Percentiles rank a stretch among this genome's conserved stretches.
Evolutionary conservation across 2,797 vertebrate species (phyloP).

Genomic region (Phrynocephalus forsythii): DNA sequence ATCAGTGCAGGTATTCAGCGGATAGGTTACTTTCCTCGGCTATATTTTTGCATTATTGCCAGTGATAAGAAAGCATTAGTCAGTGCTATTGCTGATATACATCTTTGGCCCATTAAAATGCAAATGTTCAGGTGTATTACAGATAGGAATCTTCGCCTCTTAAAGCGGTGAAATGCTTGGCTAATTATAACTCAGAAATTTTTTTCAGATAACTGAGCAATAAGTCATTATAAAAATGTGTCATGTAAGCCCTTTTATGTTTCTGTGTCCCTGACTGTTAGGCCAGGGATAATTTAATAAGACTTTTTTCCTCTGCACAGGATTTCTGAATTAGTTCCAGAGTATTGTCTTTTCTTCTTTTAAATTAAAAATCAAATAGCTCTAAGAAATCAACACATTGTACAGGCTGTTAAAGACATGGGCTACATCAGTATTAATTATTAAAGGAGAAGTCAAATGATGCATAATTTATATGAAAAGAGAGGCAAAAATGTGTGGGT

Average conservation of each 20-base stretch:
- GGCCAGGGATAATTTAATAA: slow-evolving; percentile 68
- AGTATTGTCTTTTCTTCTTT: slow-evolving; percentile 61
- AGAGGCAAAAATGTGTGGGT: not conserved
- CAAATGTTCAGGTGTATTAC: slow-evolving; percentile 72
- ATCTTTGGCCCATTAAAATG: slow-evolving; percentile 77
- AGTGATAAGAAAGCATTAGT: slow-evolving; percentile 60
- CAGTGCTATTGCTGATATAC: slow-evolving; percentile 69
- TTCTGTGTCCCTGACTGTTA: slow-evolving; percentile 57
- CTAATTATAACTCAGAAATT: slow-evolving; percentile 73
- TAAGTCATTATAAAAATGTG: slow-evolving; percentile 71
- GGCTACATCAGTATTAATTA: slow-evolving; percentile 39
- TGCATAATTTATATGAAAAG: slow-evolving; percentile 17
- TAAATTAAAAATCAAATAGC: slow-evolving; percentile 60
- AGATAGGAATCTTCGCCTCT: slow-evolving; percentile 70
- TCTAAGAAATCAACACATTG: slow-evolving; percentile 6
- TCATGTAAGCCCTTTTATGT: slow-evolving; percentile 72
- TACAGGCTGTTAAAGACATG: slow-evolving; percentile 29
- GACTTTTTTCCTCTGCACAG: slow-evolving; percentile 18
- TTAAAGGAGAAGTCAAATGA: slow-evolving; percentile 24
- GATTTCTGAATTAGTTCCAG: slow-evolving; percentile 60
- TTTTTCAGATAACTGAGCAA: slow-evolving; percentile 70
- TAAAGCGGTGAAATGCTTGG: slow-evolving; percentile 56
- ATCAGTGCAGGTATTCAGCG: slow-evolving; percentile 29
- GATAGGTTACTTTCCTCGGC: slow-evolving; percentile 47
- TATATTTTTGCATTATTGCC: slow-evolving; percentile 58